Percentiles rank a stretch among this genome's conserved stretches.
Evolutionary conservation across 2,113 vertebrate genomes (phyloP).

Genomic region (Oncorhynchus mykiss): DNA sequence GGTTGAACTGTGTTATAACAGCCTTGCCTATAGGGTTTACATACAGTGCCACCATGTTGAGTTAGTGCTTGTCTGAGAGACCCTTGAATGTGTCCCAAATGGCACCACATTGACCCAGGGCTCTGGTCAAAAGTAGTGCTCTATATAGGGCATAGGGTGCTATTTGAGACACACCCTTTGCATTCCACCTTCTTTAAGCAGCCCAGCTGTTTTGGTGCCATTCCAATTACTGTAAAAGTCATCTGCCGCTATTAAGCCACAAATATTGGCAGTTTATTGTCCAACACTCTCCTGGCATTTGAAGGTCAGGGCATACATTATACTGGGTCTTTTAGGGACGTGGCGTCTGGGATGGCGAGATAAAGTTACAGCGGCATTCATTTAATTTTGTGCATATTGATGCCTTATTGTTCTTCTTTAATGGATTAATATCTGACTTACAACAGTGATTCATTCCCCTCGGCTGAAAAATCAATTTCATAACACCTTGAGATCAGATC

Average conservation of each 20-base stretch:
- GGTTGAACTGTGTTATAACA: neutral
- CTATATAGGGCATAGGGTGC: no score
- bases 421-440: slow-evolving; percentile 76
- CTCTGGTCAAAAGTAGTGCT: no score
- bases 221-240: slow-evolving; percentile 99
- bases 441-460: slow-evolving; percentile 66
- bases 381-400: slow-evolving; percentile 78
- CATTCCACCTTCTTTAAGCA: slow-evolving; percentile 78
- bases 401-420: slow-evolving; percentile 79
- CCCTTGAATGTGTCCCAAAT: no score
- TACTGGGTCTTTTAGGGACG: slow-evolving; percentile 96
- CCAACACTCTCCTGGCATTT: slow-evolving; percentile 95
- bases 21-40: slow-evolving; percentile 58
- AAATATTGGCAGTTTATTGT: slow-evolving; percentile 99
- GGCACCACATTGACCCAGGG: no score
- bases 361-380: slow-evolving; percentile 88
- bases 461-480: slow-evolving; percentile 74
- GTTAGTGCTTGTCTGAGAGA: slow-evolving; percentile 60
- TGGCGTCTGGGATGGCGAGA: slow-evolving; percentile 88
- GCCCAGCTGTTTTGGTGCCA: slow-evolving; percentile 85
- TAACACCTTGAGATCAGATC: slow-evolving; percentile 54
- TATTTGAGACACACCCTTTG: slow-evolving; percentile 41
- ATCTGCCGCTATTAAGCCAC: slow-evolving; percentile 96
- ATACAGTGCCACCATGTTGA: slow-evolving; percentile 68
- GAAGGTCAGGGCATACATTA: slow-evolving; percentile 99